phyloP scores from a whole-genome alignment of 2,797 vertebrate genomes.

The Petrocephalus sullivani region DNA sequence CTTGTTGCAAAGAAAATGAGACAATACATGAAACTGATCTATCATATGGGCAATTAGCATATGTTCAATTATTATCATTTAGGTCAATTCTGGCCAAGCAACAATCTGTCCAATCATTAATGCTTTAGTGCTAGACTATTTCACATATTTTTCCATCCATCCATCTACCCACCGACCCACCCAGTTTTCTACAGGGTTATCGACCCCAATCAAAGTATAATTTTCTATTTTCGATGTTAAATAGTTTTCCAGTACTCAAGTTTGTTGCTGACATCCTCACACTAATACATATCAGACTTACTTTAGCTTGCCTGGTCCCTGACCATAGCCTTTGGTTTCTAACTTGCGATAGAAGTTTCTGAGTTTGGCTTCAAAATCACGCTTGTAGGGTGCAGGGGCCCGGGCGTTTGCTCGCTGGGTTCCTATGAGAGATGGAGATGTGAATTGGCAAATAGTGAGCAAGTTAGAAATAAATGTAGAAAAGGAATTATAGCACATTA shows the following conservation, averaged over 20 bases:
- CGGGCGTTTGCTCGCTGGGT: conserved; percentile 91
- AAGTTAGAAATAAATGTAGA: not conserved
- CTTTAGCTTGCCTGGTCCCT: conserved; percentile 97
- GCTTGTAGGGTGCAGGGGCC: conserved; percentile 91
- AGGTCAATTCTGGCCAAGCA: not conserved
- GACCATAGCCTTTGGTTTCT: conserved; percentile 94
- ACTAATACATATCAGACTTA: conserved; percentile 51
- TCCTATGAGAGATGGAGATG: conserved; percentile 57
- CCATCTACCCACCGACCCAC: not conserved
- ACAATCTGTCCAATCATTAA: not conserved
- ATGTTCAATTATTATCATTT: not conserved
- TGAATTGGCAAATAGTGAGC: conserved; percentile 3
- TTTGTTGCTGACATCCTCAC: not conserved
- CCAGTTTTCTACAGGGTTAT: not conserved
- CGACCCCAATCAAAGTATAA: not conserved
- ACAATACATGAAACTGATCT: too few relatives aligned
- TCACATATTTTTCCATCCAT: not conserved
- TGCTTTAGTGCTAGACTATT: not conserved
- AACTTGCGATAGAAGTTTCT: conserved; percentile 97
- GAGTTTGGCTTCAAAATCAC: conserved; percentile 95
- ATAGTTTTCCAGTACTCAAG: not conserved
- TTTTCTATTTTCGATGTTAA: not conserved
- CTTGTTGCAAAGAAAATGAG: not conserved
- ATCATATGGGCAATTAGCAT: not conserved
- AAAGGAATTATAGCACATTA: not conserved